Evolutionary conservation across 2,113 vertebrate genomes (phyloP), one percentile per base, ranked within the genome.

Genomic region (Gallinago media): DNA sequence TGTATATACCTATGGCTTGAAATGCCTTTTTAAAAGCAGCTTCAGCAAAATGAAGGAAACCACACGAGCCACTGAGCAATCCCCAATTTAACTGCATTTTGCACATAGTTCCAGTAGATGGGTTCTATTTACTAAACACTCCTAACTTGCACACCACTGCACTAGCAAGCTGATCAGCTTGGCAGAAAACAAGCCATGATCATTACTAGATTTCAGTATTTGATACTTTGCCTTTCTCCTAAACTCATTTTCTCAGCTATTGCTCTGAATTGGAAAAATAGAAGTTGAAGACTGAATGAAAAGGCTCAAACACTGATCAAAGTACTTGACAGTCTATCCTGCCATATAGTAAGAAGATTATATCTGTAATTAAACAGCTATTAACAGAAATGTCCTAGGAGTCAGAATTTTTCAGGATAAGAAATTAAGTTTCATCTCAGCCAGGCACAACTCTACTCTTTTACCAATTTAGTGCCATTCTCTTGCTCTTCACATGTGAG

Each of bases 191-290:
- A 74, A 62, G 44, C 34, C 29, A 26, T 5, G 12, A 65, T 11
- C 0, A 0, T 9, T 52, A 56, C 59, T 65, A 38, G 9, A 68
- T 42, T 71, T 63, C 16, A 49, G 0, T 23, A 55, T 36, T 21
- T 66, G 23, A 65, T 44, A 65, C 11, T 58, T 49, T 12, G 17
- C 5, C 42, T 55, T 46, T 85, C 49, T 58, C 25, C 21, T 7
- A 62, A 70, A 58, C 2, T 5, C 9, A 20, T 17, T 20, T 67
- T 67, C 31, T 63, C 36, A 85, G 47, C 11, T 78, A 65, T 8
- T 3, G 0, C 19, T 89, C 21, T 21, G 8, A 49, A 75, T n/a
- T 40, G 7, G 3, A 75, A 71, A 71, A 71, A 68, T 0, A 0
- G 2, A 56, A 71, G 8, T 6, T 36, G 6, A 82, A 85, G 36